Evolutionary conservation across 2,797 vertebrate species (phyloP).

Genomic region (Valencia hispanica): DNA sequence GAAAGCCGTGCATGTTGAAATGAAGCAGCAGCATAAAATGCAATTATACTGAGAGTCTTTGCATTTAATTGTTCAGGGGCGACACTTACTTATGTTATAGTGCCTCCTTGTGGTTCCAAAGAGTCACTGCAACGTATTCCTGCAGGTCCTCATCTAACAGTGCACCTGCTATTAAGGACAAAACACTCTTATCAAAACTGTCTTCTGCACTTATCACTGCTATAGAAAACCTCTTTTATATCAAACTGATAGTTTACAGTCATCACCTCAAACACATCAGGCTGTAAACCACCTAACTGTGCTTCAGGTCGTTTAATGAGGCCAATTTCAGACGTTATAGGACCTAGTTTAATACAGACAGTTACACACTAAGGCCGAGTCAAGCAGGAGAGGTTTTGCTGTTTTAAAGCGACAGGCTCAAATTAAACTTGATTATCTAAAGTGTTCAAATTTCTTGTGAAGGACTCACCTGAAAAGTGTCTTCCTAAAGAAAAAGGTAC

Average conservation of each 20-base stretch:
- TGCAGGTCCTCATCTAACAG: neutral
- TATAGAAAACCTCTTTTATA: too few species aligned
- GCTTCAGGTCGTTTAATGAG: neutral
- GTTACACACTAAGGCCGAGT: neutral
- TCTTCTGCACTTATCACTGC: too few species aligned
- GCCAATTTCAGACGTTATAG: too few species aligned
- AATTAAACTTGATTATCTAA: neutral
- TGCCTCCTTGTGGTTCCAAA: slow-evolving; percentile 60
- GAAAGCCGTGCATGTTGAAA: neutral
- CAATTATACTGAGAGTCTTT: neutral
- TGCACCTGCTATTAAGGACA: slow-evolving; percentile 13
- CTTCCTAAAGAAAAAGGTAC: neutral
- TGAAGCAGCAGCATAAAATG: neutral
- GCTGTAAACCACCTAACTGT: too few species aligned
- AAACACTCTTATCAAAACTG: too few species aligned
- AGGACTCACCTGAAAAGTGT: neutral
- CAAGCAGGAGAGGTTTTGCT: neutral
- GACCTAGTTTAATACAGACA: neutral
- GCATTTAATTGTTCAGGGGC: neutral
- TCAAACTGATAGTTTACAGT: slow-evolving; percentile 7
- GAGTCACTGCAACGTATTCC: slow-evolving; percentile 34
- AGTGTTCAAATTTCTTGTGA: neutral
- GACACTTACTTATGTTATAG: slow-evolving; percentile 12
- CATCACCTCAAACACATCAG: neutral
- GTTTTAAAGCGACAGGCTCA: neutral